Conservation (phyloP, 2,113 vertebrate genomes). For the Hydrolagus affinis region DNA sequence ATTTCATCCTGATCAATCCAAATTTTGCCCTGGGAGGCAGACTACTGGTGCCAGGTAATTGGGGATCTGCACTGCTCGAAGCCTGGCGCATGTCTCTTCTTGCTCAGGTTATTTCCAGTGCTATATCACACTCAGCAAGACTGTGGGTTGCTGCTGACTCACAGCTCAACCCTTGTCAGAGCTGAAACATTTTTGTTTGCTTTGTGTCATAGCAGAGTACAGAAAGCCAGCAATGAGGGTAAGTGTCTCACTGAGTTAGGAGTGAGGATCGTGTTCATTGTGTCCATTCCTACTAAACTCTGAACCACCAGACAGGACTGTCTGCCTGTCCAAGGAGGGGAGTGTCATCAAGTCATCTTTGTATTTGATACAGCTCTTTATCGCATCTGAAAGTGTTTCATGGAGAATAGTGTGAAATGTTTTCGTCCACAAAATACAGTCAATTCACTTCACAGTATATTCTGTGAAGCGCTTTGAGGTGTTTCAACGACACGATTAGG, state of each 20-base stretch:
- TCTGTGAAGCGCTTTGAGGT: too few species aligned
- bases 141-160: not conserved
- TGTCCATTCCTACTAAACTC: too few species aligned
- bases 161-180: not conserved
- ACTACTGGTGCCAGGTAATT: not conserved
- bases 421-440: too few species aligned
- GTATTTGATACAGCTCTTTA: too few species aligned
- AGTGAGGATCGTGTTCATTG: not conserved
- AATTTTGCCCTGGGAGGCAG: not conserved
- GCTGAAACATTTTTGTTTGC: not conserved
- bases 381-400: too few species aligned
- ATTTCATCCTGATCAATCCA: too few species aligned
- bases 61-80: slow-evolving; percentile 13
- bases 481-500: too few species aligned
- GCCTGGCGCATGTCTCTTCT: not conserved
- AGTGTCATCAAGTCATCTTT: too few species aligned
- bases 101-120: slow-evolving; percentile 36
- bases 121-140: slow-evolving; percentile 43
- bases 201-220: not conserved
- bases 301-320: too few species aligned
- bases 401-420: too few species aligned
- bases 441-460: too few species aligned
- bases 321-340: too few species aligned
- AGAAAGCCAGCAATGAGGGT: not conserved
- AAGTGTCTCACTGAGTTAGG: not conserved